phyloP scores from a whole-genome alignment of 1,140 invertebrate genomes.

The Chrysopa pallens region DNA sequence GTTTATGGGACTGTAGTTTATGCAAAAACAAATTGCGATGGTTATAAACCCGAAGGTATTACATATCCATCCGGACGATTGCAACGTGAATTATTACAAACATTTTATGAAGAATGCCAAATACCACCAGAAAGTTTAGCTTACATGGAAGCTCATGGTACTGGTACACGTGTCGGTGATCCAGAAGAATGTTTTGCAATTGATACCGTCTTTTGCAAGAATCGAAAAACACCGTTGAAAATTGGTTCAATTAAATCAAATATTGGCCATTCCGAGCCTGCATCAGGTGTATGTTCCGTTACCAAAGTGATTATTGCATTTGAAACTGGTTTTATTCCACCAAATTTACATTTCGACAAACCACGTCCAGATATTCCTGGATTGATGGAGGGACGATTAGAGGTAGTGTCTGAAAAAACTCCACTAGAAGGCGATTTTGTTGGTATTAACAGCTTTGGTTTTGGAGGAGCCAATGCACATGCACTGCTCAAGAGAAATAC shows the following conservation, averaged over 20 bases:
- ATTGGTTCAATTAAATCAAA: conserved; percentile 90
- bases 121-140: conserved; percentile 49
- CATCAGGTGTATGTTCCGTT: conserved; percentile 69
- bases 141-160: conserved; percentile 87
- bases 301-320: conserved; percentile 65
- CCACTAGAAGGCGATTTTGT: conserved; percentile 39
- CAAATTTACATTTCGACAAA: conserved; percentile 59
- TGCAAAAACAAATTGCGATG: conserved; percentile 65
- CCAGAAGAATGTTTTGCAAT: conserved; percentile 76
- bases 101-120: conserved; percentile 75
- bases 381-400: conserved; percentile 46
- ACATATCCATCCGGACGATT: conserved; percentile 75
- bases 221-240: conserved; percentile 43
- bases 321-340: conserved; percentile 50
- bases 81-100: conserved; percentile 58
- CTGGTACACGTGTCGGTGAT: conserved; percentile 63
- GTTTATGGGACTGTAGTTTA: conserved; percentile 39
- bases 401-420: conserved; percentile 47
- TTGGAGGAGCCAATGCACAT: conserved; percentile 47
- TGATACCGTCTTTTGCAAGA: conserved; percentile 60
- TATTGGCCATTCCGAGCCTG: conserved; percentile 81
- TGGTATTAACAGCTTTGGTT: conserved; percentile 42
- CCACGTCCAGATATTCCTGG: conserved; percentile 58
- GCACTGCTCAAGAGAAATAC: conserved; percentile 35
- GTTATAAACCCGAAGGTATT: conserved; percentile 58